Evolutionary conservation across 2,113 vertebrate species (phyloP).

Genomic region (Pygoscelis antarcticus): DNA sequence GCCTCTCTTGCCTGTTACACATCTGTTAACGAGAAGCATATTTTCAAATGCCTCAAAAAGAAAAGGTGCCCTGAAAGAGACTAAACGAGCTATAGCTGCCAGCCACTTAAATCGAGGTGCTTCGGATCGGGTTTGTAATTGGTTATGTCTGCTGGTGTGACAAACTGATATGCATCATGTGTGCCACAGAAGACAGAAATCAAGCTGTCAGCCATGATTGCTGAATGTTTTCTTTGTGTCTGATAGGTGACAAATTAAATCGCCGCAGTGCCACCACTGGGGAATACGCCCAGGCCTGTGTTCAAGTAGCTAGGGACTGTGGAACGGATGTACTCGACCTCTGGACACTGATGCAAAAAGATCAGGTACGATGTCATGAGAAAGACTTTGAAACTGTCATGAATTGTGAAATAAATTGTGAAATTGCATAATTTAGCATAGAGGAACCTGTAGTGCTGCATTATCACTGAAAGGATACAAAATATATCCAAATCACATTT

Average conservation of each 20-base stretch:
- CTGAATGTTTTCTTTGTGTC: not conserved
- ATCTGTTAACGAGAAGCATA: not conserved
- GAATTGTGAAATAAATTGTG: not conserved
- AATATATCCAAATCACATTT: not conserved
- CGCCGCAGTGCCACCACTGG: constrained; percentile 81
- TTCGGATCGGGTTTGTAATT: not conserved
- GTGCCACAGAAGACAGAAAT: not conserved
- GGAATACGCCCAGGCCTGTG: constrained; percentile 86
- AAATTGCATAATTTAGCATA: not conserved
- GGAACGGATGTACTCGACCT: constrained; percentile 84
- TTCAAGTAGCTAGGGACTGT: constrained; percentile 79
- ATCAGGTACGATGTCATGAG: constrained; percentile 73
- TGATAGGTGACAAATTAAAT: constrained; percentile 82
- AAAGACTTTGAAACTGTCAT: not conserved
- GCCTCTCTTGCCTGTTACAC: not conserved
- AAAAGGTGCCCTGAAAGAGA: not conserved
- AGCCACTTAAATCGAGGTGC: not conserved
- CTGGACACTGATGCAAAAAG: constrained; percentile 92
- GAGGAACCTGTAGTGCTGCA: not conserved
- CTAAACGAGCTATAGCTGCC: not conserved
- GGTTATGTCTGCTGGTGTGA: not conserved
- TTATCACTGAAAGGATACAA: not conserved
- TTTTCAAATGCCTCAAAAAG: not conserved
- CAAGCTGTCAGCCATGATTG: fast-evolving
- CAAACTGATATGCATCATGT: fast-evolving